Evolutionary conservation across 1,140 invertebrate genomes (phyloP).

Genomic region (Conopomorpha cramerella): DNA sequence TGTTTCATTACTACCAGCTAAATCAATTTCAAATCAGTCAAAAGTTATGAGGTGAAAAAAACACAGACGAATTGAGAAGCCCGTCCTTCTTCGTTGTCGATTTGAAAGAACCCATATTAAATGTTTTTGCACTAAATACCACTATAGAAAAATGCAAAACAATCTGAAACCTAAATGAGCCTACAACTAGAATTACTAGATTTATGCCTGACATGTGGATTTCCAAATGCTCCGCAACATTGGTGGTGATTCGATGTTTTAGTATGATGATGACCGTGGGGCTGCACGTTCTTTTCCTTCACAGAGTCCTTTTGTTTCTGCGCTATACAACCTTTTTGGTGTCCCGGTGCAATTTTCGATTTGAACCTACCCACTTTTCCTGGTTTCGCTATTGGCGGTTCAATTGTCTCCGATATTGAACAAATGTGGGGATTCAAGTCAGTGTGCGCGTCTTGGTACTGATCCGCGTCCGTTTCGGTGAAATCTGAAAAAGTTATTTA

Average conservation of each 20-base stretch:
- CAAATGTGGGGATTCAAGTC: conserved; percentile 18
- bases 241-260: conserved; percentile 50
- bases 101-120: too few species aligned
- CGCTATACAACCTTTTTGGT: conserved; percentile 20
- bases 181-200: conserved; percentile 35
- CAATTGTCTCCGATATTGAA: conserved; percentile 17
- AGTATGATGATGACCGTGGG: conserved; percentile 44
- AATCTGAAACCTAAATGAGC: conserved; percentile 22
- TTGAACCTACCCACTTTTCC: conserved; percentile 37
- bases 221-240: conserved; percentile 46
- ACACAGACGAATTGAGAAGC: too few species aligned
- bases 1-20: too few species aligned
- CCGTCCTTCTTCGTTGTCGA: too few species aligned
- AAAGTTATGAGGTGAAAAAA: too few species aligned
- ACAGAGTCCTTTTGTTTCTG: conserved; percentile 26
- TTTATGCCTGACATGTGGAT: conserved; percentile 45
- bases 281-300: conserved; percentile 12
- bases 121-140: too few species aligned
- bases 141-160: conserved; percentile 6
- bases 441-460: conserved; percentile 39
- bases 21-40: too few species aligned
- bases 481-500: background rate
- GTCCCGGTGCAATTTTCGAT: conserved; percentile 29
- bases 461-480: conserved; percentile 44
- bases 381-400: conserved; percentile 24